phyloP scores from a whole-genome alignment of 23 tunicate genomes.

The Halocynthia aurantium region DNA sequence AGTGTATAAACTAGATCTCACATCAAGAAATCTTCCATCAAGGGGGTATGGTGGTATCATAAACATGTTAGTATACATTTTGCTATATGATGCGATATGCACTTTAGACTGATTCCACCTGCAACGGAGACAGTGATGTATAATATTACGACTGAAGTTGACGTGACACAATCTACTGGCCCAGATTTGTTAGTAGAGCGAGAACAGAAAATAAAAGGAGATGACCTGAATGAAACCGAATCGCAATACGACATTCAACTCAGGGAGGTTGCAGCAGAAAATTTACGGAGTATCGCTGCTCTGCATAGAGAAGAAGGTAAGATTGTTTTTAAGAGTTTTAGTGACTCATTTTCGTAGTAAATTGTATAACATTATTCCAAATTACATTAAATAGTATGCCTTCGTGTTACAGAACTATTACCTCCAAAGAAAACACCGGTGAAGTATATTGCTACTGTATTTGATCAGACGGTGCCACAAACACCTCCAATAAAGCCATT shows the following conservation, averaged over 20 bases:
- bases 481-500: constrained; percentile 30
- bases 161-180: too few species aligned
- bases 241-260: constrained; percentile 1
- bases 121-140: too few species aligned
- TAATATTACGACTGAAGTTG: too few species aligned
- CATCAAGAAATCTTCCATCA: too few species aligned
- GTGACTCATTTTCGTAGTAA: not conserved
- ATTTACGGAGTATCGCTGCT: constrained; percentile 6
- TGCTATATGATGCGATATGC: too few species aligned
- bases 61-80: too few species aligned
- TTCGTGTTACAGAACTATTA: not conserved
- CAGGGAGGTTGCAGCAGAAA: constrained; percentile 16
- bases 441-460: constrained; percentile 14
- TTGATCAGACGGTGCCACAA: not conserved
- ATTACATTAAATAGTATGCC: not conserved
- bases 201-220: too few species aligned
- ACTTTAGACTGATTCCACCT: too few species aligned
- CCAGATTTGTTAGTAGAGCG: too few species aligned
- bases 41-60: too few species aligned
- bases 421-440: constrained; percentile 16
- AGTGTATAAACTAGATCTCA: not conserved
- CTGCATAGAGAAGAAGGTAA: constrained; percentile 5
- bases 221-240: too few species aligned
- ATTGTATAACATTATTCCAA: not conserved
- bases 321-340: not conserved